phyloP scores from a whole-genome alignment of 53 echinoderm and acorn worm species.

The Glandiceps talaboti region DNA sequence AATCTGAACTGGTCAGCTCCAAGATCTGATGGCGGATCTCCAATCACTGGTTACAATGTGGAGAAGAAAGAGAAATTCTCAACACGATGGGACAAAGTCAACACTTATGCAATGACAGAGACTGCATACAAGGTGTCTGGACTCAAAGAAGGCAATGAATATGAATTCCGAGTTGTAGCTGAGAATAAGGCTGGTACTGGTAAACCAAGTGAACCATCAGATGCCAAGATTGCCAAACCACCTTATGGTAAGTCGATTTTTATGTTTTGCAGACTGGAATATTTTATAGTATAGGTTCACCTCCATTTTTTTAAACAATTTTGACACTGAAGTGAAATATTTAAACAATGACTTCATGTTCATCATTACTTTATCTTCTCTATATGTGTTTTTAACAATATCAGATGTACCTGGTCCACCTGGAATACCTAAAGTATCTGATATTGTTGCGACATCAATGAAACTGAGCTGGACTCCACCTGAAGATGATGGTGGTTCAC shows the following conservation, averaged over 20 bases:
- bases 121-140: background rate
- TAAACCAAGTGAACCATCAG: conserved; percentile 58
- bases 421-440: conserved; percentile 9
- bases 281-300: too few species aligned
- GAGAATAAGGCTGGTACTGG: conserved; percentile 11
- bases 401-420: conserved; percentile 1
- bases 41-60: background rate
- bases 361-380: too few species aligned
- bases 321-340: too few species aligned
- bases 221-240: conserved; percentile 46
- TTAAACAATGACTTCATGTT: too few species aligned
- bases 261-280: too few species aligned
- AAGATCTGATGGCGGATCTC: background rate
- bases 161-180: background rate
- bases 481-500: conserved; percentile 6
- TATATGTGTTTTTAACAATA: too few species aligned
- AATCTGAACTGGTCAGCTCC: background rate
- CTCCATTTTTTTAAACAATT: too few species aligned
- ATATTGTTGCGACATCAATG: conserved; percentile 5
- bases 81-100: background rate
- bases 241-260: conserved; percentile 67
- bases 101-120: background rate
- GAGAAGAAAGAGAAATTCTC: background rate
- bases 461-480: conserved; percentile 1
- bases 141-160: background rate